Conservation (phyloP, 2,888 invertebrate species). For the Drosophila kuntzei region DNA sequence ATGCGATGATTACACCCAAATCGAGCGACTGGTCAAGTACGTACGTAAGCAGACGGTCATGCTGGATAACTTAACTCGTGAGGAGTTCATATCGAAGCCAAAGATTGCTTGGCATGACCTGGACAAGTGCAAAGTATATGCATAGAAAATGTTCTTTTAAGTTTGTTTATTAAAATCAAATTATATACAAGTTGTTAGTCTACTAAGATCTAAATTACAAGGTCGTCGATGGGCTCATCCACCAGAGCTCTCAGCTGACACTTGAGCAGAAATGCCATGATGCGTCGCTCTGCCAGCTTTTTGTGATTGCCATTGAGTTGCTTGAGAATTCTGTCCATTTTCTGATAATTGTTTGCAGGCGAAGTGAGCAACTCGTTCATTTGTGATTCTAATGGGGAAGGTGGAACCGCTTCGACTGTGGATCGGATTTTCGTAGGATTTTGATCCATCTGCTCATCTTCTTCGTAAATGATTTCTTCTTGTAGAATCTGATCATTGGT, state of each 20-base stretch:
- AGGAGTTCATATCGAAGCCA: slow-evolving; percentile 87
- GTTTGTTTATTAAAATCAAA: slow-evolving; percentile 55
- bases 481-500: slow-evolving; percentile 57
- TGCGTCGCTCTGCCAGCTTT: slow-evolving; percentile 67
- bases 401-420: background rate
- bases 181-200: slow-evolving; percentile 46
- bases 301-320: slow-evolving; percentile 58
- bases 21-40: slow-evolving; percentile 91
- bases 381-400: background rate
- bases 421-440: background rate
- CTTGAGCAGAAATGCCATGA: slow-evolving; percentile 76
- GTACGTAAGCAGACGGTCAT: slow-evolving; percentile 90
- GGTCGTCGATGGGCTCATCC: slow-evolving; percentile 68
- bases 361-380: slow-evolving; percentile 9
- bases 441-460: slow-evolving; percentile 27
- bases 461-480: slow-evolving; percentile 69
- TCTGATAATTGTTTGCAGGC: slow-evolving; percentile 43
- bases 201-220: slow-evolving; percentile 57
- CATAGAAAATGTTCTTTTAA: slow-evolving; percentile 43
- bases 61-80: slow-evolving; percentile 87
- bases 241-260: slow-evolving; percentile 75
- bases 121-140: slow-evolving; percentile 68
- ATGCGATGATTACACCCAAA: slow-evolving; percentile 88
- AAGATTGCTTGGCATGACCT: slow-evolving; percentile 87
- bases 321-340: slow-evolving; percentile 62